Evolutionary conservation across 2,113 vertebrate genomes (phyloP), one percentile per base, ranked within the genome.

Genomic region (Odobenus rosmarus): DNA sequence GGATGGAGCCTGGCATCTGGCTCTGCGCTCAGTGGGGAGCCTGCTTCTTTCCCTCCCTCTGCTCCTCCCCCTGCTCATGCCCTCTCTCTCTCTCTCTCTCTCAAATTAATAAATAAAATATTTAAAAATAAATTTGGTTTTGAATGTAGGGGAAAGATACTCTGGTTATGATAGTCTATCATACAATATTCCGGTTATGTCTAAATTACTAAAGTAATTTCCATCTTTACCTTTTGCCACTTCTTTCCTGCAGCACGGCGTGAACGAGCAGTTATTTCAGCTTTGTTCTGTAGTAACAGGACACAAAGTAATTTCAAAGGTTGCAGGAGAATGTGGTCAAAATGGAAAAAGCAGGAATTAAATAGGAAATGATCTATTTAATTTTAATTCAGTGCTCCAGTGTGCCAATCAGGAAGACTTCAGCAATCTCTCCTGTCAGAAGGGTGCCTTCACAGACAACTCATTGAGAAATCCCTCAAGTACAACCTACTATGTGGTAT

Each of bases 391-490:
- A 69, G 2, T 18, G 42, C 8, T 23, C 53, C 42, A 16, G 9
- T 67, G 92, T 82, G 69, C 53, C 90, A 86, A 82, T 94, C 76
- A 81, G 21, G 69, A 83, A 3, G 23, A 71, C 67, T 33, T 74
- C 51, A 77, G 82, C 57, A 64, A 69, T 39, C 62, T 69, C 64
- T 53, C 57, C 61, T 42, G 36, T 79, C 95, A 92, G 93, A 92
- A 12, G 51, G 83, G 1, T 36, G 31, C 31, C 72, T 84, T 46
- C 55, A 55, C n/a, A 55, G 42, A 90, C 72, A 84, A 82, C 42
- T 81, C 59, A 61, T 1, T 74, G 93, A 94, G 79, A 95, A 95
- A 71, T 87, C 69, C 74, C 69, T 91, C 93, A 88, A 96, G 74
- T 2, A 39, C 46, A 33, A 62, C 57, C 91, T 49, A 71, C 39